Base-by-base conservation (phyloP, 1,140 invertebrate genomes). In the Nixonia krombeini region DNA sequence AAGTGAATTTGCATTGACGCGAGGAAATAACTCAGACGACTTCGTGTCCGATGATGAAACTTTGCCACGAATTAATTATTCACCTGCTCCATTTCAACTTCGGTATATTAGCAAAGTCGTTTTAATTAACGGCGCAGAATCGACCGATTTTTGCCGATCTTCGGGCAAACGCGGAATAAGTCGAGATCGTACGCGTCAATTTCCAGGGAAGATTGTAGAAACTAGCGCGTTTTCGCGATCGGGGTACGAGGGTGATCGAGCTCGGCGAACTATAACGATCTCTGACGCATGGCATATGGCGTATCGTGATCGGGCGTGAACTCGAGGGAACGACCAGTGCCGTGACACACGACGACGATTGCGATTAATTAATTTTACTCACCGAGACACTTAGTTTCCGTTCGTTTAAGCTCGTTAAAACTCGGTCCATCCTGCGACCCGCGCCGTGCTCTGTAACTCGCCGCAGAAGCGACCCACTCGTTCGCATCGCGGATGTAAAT, bases 331-430 rank as follows among this genome's bases (percentile, higher is more conserved):
- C 70, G 71, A 72, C 66, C n/a, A n/a, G n/a, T 72, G 70, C 69
- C 75, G 73, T 73, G 74, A 73, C 76, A 73, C 76, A 76, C 76
- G 76, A 81, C 75, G 74, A 78, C 78, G 77, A 85, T 82, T 84
- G 80, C 79, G 78, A 84, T 85, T 85, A 85, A 85, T 85, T 84
- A 84, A 84, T 85, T 85, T 84, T 83, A 84, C 76, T 82, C 81
- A 79, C 78, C 74, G 80, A 82, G 82, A 85, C 83, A 84, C 78
- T 85, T 82, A 80, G 83, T 83, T 85, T 85, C 81, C 83, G 83
- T 85, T 84, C 81, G 77, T 84, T 84, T 83, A 82, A 84, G 82
- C 82, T 84, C 74, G 75, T 82, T 82, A 82, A 80, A 80, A 82
- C 71, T 69, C 68, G 42, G 66, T 68, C 69, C 65, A 69, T 65